phyloP scores from a whole-genome alignment of 2,797 vertebrate genomes.

The Muscicapa comitata region DNA sequence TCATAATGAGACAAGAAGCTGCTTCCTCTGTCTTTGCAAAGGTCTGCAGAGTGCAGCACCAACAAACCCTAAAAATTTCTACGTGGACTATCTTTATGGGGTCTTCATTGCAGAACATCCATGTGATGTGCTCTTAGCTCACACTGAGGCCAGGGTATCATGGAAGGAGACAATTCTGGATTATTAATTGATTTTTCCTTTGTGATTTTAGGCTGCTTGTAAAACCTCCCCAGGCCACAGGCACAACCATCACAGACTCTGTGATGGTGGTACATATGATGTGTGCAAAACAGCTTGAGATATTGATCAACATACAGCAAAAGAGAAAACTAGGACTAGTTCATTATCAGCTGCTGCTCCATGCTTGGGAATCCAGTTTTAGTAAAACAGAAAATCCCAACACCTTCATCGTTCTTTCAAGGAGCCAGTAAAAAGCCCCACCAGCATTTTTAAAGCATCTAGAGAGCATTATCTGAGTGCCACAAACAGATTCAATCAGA shows the following conservation, averaged over 20 bases:
- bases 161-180: not conserved
- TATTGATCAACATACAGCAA: not conserved
- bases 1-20: not conserved
- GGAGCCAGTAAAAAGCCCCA: not conserved
- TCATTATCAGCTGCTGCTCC: not conserved
- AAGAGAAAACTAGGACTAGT: not conserved
- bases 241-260: not conserved
- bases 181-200: not conserved
- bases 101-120: not conserved
- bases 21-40: not conserved
- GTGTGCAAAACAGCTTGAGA: not conserved
- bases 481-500: constrained; percentile 6
- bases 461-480: constrained; percentile 6
- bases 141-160: not conserved
- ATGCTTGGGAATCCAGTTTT: not conserved
- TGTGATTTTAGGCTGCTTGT: not conserved
- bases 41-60: not conserved
- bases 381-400: not conserved
- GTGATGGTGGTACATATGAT: not conserved
- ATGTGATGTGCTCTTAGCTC: not conserved
- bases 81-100: not conserved
- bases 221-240: not conserved
- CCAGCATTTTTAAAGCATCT: not conserved
- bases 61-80: not conserved
- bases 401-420: not conserved